Evolutionary conservation across 2,888 invertebrate genomes (phyloP).

Genomic region (Iphiclides podalirius): DNA sequence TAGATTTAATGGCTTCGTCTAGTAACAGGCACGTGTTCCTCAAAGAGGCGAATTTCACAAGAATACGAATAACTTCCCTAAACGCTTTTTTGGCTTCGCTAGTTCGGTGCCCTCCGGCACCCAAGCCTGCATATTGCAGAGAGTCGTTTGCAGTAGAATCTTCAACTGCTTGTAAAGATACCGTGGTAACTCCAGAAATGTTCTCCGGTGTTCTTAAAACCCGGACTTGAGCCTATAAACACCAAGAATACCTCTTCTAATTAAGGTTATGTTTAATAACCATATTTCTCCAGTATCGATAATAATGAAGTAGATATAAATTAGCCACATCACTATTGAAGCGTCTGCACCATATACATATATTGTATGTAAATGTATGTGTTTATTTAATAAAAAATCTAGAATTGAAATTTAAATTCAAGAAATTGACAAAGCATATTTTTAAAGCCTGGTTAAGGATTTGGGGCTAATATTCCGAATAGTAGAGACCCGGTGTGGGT

Average conservation of each 20-base stretch:
- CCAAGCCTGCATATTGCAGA: constrained; percentile 61
- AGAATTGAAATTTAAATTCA: no score
- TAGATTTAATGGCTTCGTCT: constrained; percentile 58
- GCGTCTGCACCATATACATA: no score
- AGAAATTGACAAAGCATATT: no score
- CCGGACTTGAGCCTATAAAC: constrained; percentile 61
- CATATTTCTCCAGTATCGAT: no score
- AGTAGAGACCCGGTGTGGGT: no score
- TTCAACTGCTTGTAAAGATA: constrained; percentile 57
- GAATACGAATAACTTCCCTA: constrained; percentile 54
- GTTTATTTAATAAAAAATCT: no score
- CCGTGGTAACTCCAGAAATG: constrained; percentile 65
- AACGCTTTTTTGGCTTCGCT: constrained; percentile 66
- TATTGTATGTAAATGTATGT: no score
- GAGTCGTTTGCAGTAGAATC: constrained; percentile 54
- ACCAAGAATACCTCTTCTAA: background rate
- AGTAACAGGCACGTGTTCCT: constrained; percentile 61
- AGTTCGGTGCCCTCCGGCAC: constrained; percentile 67
- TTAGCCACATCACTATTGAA: no score
- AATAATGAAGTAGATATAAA: no score
- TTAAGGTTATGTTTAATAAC: background rate
- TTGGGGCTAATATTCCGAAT: no score
- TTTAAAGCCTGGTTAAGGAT: no score
- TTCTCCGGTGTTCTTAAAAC: constrained; percentile 63
- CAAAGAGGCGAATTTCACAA: constrained; percentile 75